Evolutionary conservation across 2,888 invertebrate genomes (phyloP).

Genomic region (Plebejus melissa): DNA sequence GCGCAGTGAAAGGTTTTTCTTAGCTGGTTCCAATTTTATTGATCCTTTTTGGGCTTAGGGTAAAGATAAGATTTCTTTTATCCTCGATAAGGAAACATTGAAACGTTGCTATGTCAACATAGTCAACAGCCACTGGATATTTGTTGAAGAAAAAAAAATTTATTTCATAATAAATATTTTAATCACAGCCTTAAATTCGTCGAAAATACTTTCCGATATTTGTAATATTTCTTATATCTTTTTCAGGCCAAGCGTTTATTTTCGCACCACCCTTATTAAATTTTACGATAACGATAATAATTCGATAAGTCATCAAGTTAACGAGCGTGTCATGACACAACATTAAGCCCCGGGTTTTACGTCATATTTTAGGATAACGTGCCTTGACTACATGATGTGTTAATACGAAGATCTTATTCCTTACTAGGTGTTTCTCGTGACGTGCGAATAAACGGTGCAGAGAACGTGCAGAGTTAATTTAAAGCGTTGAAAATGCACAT

Average conservation of each 20-base stretch:
- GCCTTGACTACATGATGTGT: not conserved
- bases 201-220: not conserved
- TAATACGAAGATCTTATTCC: not conserved
- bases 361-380: slow-evolving; percentile 3
- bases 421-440: not conserved
- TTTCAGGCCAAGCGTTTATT: not conserved
- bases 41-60: not conserved
- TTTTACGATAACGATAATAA: slow-evolving; percentile 8
- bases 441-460: not conserved
- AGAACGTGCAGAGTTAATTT: not conserved
- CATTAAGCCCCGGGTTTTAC: not conserved
- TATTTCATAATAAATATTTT: not conserved
- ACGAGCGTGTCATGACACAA: slow-evolving; percentile 18
- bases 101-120: not conserved
- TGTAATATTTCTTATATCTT: not conserved
- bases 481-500: too few species aligned
- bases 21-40: not conserved
- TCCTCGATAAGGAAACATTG: not conserved
- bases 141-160: not conserved
- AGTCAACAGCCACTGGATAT: not conserved
- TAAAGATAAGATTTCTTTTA: not conserved
- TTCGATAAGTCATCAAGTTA: slow-evolving; percentile 20
- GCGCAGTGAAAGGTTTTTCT: not conserved
- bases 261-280: not conserved
- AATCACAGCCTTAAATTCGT: not conserved